Evolutionary conservation across 2,888 invertebrate species (phyloP).

Genomic region (Epicampocera succincta): DNA sequence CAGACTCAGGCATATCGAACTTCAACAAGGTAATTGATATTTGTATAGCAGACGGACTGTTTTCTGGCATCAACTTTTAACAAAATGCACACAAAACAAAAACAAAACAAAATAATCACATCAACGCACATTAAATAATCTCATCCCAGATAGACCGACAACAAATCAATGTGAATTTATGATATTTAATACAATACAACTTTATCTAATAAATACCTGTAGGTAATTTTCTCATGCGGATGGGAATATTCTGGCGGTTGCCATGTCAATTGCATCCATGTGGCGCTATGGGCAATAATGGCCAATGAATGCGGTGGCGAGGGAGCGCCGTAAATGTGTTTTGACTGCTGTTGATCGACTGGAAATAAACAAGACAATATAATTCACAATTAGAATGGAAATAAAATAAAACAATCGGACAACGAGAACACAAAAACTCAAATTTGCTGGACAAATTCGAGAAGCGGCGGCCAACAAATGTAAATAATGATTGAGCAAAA

Average conservation of each 20-base stretch:
- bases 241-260: slow-evolving; percentile 92
- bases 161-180: slow-evolving; percentile 9
- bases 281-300: slow-evolving; percentile 90
- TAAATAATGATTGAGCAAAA: slow-evolving; percentile 37
- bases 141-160: slow-evolving; percentile 1
- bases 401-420: neutral
- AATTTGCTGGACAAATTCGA: slow-evolving; percentile 44
- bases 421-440: slow-evolving; percentile 3
- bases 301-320: slow-evolving; percentile 91
- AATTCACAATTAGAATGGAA: slow-evolving; percentile 23
- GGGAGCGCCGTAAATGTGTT: slow-evolving; percentile 84
- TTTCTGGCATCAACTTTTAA: too few relatives aligned
- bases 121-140: neutral
- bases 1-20: too few relatives aligned
- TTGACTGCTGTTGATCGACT: slow-evolving; percentile 62
- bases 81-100: too few relatives aligned
- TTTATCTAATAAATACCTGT: slow-evolving; percentile 83
- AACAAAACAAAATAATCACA: slow-evolving; percentile 25
- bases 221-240: slow-evolving; percentile 89
- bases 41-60: too few relatives aligned
- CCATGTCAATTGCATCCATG: slow-evolving; percentile 91
- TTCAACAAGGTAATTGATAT: too few relatives aligned
- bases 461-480: slow-evolving; percentile 55
- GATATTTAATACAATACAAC: slow-evolving; percentile 5
- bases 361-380: slow-evolving; percentile 51